These are phyloP conservation scores for Tapirus terrestris DNA, from an alignment of 2,113 vertebrate genomes.

Conservation along the genomic window DNA sequence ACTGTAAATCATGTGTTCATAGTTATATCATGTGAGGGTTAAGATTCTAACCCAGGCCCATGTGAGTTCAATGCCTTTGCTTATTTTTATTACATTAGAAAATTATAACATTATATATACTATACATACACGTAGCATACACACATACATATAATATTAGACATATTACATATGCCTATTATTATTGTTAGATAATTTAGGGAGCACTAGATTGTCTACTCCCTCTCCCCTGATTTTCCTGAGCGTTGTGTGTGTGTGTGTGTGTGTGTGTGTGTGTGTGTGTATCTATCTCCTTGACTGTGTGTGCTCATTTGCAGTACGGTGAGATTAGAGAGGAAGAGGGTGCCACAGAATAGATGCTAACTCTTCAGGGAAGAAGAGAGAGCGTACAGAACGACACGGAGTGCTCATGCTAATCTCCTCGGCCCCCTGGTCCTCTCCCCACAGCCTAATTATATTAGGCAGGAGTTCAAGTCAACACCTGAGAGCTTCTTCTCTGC, in stretches of 20 bases:
- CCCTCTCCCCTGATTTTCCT: neutral
- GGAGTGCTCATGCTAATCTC: neutral
- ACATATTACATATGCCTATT: neutral
- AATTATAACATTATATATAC: neutral
- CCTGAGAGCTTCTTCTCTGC: neutral
- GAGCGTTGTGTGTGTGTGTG: neutral
- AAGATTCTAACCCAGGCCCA: neutral
- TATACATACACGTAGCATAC: neutral
- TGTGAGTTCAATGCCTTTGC: neutral
- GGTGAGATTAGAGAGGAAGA: neutral
- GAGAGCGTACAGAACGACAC: neutral
- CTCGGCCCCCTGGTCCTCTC: neutral
- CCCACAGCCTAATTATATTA: neutral
- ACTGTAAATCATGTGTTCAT: neutral
- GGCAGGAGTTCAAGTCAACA: neutral
- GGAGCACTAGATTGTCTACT: neutral
- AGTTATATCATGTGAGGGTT: neutral
- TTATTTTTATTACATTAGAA: neutral
- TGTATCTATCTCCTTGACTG: neutral
- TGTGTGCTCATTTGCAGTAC: neutral
- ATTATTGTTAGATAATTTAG: neutral
- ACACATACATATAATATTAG: neutral
- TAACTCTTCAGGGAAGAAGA: neutral
- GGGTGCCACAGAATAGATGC: fast-evolving
- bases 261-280: neutral